phyloP scores from a whole-genome alignment of 2,888 invertebrate species.

The Nasonovia ribisnigri region DNA sequence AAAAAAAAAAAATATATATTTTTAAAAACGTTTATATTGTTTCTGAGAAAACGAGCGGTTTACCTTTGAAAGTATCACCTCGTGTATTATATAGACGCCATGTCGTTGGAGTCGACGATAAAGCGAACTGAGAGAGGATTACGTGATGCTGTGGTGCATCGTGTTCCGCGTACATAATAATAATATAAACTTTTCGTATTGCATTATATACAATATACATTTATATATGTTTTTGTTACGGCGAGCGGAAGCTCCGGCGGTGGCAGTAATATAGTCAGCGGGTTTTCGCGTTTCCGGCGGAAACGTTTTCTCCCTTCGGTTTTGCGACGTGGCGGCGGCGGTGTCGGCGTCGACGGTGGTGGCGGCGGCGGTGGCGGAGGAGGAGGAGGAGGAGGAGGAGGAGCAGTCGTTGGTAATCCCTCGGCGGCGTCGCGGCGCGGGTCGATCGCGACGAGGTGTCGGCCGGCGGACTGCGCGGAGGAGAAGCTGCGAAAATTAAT shows the following conservation, averaged over 20 bases:
- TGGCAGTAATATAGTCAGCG: not conserved
- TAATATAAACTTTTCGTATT: constrained; percentile 27
- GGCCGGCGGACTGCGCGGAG: not conserved
- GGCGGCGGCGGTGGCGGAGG: not conserved
- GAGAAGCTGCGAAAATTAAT: constrained; percentile 61
- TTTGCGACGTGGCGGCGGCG: not conserved
- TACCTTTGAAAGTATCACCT: not conserved
- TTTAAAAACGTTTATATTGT: not conserved
- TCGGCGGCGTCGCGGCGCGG: constrained; percentile 31
- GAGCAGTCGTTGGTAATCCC: not conserved
- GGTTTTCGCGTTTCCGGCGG: not conserved
- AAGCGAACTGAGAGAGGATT: not conserved
- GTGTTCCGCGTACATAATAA: constrained; percentile 2
- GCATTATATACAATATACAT: not conserved
- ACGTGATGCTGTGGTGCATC: not conserved
- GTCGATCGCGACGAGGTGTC: constrained; percentile 42
- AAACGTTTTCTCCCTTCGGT: constrained; percentile 17
- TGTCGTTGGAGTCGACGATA: not conserved
- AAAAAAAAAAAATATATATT: not conserved
- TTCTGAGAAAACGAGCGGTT: not conserved
- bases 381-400: not conserved
- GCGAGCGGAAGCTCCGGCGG: not conserved
- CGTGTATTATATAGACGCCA: not conserved
- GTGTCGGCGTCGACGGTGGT: too few species aligned
- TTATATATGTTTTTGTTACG: not conserved